Evolutionary conservation across 2,113 vertebrate species (phyloP), one percentile per base, ranked within the genome.

Genomic region (Poicephalus gulielmi): DNA sequence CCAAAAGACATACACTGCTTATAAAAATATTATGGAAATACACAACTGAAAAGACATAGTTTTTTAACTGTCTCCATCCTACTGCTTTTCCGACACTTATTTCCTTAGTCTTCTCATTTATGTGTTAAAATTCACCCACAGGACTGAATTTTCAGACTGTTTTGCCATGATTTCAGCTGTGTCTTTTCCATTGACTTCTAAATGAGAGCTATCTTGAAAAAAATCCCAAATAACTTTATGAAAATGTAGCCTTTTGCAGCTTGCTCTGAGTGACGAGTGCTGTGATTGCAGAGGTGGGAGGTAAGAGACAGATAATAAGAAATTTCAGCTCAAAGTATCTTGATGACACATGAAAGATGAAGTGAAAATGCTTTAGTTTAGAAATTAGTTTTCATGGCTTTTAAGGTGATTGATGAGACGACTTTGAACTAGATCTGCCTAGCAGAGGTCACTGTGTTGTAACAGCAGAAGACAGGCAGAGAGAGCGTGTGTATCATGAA

Each of bases 341-440:
- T 92, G 87, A 84, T 96, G 95, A 86, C 90, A 83, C 39, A 27
- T 60, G 73, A 92, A 96, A 92, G 90, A 95, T 84, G 18, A 95
- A 94, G 90, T 94, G 92, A 84, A 97, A 96, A 95, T 93, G 62
- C 57, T 94, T 96, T 81, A 41, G 39, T 90, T 94, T 88, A 90
- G 92, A 93, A 96, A 96, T 95, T 84, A 96, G 57, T 93, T 93
- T 93, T 92, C 80, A 49, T 37, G 73, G 88, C 60, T 92, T 92
- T 96, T 94, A 92, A 94, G 62, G 57, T 96, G 95, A 96, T 95
- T 88, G 90, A 95, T 96, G 92, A 96, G 92, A 83, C 4, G 8
- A 84, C 80, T 95, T 92, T 60, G 87, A 96, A 60, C 55, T n/a
- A 47, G 69, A 64, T 52, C 62, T 87, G 76, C 81, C 47, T 25